Conservation (phyloP, 2,888 invertebrate species). For the Hofmannophila pseudospretella region DNA sequence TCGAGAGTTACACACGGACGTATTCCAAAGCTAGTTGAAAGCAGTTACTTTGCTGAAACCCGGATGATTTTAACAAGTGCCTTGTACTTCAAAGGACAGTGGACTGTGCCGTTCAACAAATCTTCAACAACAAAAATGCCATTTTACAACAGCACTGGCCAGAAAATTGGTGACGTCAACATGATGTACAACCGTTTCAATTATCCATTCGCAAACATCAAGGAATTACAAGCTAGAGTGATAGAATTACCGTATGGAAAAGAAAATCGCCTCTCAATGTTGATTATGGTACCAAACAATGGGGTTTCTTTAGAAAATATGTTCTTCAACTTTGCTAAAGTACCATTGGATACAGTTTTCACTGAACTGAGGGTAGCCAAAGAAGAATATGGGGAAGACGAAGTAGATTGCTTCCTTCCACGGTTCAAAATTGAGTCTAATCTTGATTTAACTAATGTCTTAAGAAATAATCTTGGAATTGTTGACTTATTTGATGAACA, state of each 20-base stretch:
- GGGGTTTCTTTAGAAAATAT: constrained; percentile 71
- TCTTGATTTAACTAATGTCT: constrained; percentile 70
- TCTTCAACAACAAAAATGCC: constrained; percentile 68
- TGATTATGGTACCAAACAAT: constrained; percentile 80
- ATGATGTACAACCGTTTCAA: constrained; percentile 85
- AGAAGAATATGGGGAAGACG: constrained; percentile 76
- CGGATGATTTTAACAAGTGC: constrained; percentile 81
- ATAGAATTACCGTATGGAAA: constrained; percentile 84
- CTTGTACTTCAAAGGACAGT: constrained; percentile 84
- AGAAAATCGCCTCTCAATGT: constrained; percentile 77
- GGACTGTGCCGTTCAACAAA: constrained; percentile 81
- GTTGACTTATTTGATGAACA: constrained; percentile 76
- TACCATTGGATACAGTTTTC: constrained; percentile 70
- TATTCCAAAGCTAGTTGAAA: constrained; percentile 44
- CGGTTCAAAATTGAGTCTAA: constrained; percentile 79
- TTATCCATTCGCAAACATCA: constrained; percentile 78
- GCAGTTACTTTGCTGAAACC: constrained; percentile 62
- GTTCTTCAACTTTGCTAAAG: constrained; percentile 63
- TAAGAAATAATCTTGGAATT: constrained; percentile 62
- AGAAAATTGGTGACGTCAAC: constrained; percentile 76
- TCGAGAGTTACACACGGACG: constrained; percentile 48
- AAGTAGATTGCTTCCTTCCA: constrained; percentile 81
- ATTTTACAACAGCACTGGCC: constrained; percentile 77
- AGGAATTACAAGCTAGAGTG: constrained; percentile 76
- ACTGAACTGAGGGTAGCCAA: constrained; percentile 63